Evolutionary conservation across 2,113 vertebrate species (phyloP).

Genomic region (Gymnobelideus leadbeateri): DNA sequence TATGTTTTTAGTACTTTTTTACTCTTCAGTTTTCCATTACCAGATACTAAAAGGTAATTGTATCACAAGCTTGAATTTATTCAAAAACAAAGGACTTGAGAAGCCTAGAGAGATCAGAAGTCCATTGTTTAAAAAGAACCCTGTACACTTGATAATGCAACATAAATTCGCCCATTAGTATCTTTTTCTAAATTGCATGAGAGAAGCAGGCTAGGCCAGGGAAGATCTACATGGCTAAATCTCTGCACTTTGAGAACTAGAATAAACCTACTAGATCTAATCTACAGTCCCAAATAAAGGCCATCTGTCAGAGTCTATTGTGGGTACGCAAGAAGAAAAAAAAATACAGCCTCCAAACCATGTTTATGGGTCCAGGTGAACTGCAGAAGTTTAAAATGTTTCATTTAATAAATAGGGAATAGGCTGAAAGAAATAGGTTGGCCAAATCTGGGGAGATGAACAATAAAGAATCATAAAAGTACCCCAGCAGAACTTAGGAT

Average conservation of each 20-base stretch:
- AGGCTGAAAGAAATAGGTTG: conserved; percentile 29
- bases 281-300: conserved; percentile 49
- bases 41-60: not conserved
- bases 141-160: conserved; percentile 4
- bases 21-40: not conserved
- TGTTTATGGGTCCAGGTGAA: conserved; percentile 30
- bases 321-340: not conserved
- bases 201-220: not conserved
- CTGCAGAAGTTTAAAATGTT: conserved; percentile 44
- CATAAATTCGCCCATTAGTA: conserved; percentile 12
- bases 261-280: conserved; percentile 40
- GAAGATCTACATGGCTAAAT: not conserved
- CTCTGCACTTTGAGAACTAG: not conserved
- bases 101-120: conserved; percentile 32
- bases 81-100: conserved; percentile 18
- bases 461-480: conserved; percentile 41
- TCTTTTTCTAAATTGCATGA: conserved; percentile 1
- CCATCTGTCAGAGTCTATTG: conserved; percentile 26
- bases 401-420: conserved; percentile 20
- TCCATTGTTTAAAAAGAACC: not conserved
- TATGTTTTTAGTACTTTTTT: not conserved
- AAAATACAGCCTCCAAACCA: conserved; percentile 24
- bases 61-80: not conserved
- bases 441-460: conserved; percentile 15
- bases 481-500: conserved; percentile 14